Base-by-base conservation (phyloP, 1,140 invertebrate species). In the Antheraea mylitta region DNA sequence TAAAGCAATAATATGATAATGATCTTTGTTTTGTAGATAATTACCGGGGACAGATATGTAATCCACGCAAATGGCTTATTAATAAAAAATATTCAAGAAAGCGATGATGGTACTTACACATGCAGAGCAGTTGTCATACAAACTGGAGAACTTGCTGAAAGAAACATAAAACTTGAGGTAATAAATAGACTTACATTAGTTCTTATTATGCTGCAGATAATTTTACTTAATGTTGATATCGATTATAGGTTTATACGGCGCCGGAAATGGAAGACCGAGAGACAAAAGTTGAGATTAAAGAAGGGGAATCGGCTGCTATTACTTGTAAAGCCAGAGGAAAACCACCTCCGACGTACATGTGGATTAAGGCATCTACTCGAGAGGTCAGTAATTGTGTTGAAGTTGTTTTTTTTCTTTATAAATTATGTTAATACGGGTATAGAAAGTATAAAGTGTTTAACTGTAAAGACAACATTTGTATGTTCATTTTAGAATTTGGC, bases 51-150 rank as follows among this genome's bases (percentile, higher is more conserved):
- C 48, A 94, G 95, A 77, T 97, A 97, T 75, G 93, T 97, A 10
- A 94, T 96, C 65, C 95, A 96, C 69, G 93, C 94, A 0, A 95
- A 97, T 75, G 96, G 97, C 0, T 90, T 98, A 11, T 87, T 95
- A 19, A 97, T 98, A 67, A 95, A 95, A 72, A 95, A 96, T 77
- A 96, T 98, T 0, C 93, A 94, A 61, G 95, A 96, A 83, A 93
- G 94, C 18, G 97, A 98, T 83, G 96, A 98, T 83, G 97, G 97
- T 0, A 92, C 95, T 16, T 98, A 98, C 85, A 96, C 95, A 3
- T 98, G 97, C 81, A 94, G 96, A 22, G 97, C 97, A 0, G 94
- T 96, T 13, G 97, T 98, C 0, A 92, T 94, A 11, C 93, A 94
- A 13, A 97, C 97, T 18, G 98, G 97, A 42, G 95, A 97, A 82